Percentiles rank a stretch among this genome's conserved stretches.
These are phyloP conservation scores for Danio kyathit DNA, from an alignment of 2,797 vertebrate genomes.

Conservation along the genomic window DNA sequence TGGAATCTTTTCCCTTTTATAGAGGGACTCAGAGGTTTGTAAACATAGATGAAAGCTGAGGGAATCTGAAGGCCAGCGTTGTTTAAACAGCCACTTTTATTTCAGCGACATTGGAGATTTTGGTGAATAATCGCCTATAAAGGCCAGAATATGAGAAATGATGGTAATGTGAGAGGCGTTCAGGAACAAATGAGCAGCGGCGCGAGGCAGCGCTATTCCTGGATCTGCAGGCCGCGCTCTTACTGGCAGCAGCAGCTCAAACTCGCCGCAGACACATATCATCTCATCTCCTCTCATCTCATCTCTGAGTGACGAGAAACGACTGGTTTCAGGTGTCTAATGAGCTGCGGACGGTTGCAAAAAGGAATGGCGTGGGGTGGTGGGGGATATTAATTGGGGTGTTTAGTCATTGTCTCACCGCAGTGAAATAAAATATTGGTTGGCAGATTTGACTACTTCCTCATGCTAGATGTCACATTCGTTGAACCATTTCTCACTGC, in stretches of 20 bases:
- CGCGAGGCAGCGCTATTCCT: conserved; percentile 52
- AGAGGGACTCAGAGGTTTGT: background rate
- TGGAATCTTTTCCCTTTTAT: background rate
- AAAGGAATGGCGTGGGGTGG: conserved; percentile 13
- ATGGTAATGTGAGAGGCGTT: conserved; percentile 62
- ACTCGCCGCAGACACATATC: conserved; percentile 48
- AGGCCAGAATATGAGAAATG: conserved; percentile 62
- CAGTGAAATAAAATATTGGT: background rate
- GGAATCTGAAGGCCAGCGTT: conserved; percentile 30
- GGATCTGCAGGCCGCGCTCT: conserved; percentile 39
- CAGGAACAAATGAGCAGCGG: conserved; percentile 62
- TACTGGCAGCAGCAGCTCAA: conserved; percentile 57
- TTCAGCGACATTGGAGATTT: conserved; percentile 61
- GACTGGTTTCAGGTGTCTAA: conserved; percentile 54
- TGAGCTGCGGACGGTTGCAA: conserved; percentile 42
- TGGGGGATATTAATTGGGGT: conserved; percentile 58
- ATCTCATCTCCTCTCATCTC: conserved; percentile 51
- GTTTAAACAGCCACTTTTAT: conserved; percentile 42
- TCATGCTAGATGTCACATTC: background rate
- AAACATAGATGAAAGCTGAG: conserved; percentile 42
- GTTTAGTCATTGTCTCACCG: conserved; percentile 54
- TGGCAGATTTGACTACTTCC: background rate
- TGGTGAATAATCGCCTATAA: conserved; percentile 49
- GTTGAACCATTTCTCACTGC: background rate
- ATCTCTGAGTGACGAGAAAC: conserved; percentile 61